phyloP scores from a whole-genome alignment of 2,113 vertebrate genomes.

The Anarrhichthys ocellatus region DNA sequence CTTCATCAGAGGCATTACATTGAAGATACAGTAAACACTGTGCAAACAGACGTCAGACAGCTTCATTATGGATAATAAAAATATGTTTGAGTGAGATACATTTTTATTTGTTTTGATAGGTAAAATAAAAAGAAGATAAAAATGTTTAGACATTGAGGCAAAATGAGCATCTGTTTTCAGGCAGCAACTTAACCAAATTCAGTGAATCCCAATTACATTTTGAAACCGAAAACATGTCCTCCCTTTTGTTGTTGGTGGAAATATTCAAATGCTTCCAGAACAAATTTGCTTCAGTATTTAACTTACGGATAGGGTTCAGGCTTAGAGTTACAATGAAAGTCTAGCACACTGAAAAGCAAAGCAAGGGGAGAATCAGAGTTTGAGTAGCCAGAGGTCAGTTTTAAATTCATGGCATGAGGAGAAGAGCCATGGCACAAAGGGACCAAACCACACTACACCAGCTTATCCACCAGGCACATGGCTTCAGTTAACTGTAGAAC shows the following conservation, averaged over 20 bases:
- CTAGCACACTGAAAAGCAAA: conserved; percentile 19
- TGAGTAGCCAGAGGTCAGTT: conserved; percentile 53
- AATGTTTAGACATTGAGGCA: background rate
- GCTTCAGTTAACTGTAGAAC: conserved; percentile 79
- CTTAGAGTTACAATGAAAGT: conserved; percentile 2
- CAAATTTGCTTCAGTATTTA: conserved; percentile 15
- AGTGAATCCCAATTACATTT: conserved; percentile 13
- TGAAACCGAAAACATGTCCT: conserved; percentile 5
- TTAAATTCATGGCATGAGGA: conserved; percentile 65
- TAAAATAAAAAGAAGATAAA: background rate
- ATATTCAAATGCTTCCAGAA: conserved; percentile 20
- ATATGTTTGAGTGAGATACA: background rate
- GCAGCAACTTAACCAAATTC: background rate
- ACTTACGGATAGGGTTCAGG: background rate
- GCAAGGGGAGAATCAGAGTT: conserved; percentile 20
- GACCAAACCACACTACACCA: conserved; percentile 65
- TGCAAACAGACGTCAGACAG: background rate
- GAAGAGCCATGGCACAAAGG: conserved; percentile 62
- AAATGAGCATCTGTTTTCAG: background rate
- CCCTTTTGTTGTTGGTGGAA: conserved; percentile 8
- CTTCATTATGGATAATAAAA: background rate
- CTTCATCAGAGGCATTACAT: background rate
- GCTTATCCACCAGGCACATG: conserved; percentile 73
- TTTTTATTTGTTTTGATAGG: background rate
- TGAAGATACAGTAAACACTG: background rate